Percentiles rank a stretch among this genome's conserved stretches.
These are phyloP conservation scores for Bergia sp. DNA, from an alignment of 92 coral and sea anemone genomes.

Conservation along the genomic window DNA sequence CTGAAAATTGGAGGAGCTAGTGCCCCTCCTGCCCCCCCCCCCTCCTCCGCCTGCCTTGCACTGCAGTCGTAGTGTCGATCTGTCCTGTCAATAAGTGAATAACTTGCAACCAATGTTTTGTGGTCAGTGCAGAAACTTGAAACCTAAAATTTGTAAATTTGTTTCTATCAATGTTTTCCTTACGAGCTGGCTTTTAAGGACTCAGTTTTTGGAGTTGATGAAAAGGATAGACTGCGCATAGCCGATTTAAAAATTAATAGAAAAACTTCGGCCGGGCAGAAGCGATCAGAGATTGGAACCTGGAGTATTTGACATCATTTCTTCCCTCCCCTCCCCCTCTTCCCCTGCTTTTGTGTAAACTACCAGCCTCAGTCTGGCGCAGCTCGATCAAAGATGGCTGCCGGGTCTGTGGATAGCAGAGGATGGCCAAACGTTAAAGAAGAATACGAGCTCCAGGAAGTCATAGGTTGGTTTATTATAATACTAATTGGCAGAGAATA, in stretches of 20 bases:
- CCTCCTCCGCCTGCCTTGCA: too few relatives aligned
- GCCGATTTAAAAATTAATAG: too few relatives aligned
- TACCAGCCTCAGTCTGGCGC: constrained; percentile 20
- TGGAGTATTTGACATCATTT: background rate
- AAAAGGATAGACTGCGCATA: too few relatives aligned
- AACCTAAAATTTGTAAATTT: background rate
- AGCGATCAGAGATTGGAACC: too few relatives aligned
- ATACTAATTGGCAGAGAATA: background rate
- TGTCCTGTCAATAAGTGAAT: too few relatives aligned
- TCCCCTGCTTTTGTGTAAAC: background rate
- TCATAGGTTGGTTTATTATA: constrained; percentile 72
- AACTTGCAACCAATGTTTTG: too few relatives aligned
- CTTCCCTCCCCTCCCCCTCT: background rate
- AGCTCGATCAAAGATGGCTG: constrained; percentile 61
- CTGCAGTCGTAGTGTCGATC: too few relatives aligned
- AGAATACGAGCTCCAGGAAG: constrained; percentile 89
- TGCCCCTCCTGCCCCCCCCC: too few relatives aligned
- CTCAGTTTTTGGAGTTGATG: background rate
- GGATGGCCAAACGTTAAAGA: constrained; percentile 91
- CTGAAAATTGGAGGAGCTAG: too few relatives aligned
- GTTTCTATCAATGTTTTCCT: background rate
- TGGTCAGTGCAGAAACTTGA: too few relatives aligned
- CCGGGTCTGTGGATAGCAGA: constrained; percentile 73
- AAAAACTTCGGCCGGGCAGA: too few relatives aligned
- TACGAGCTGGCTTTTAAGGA: too few relatives aligned